Percentiles rank a stretch among this genome's conserved stretches.
These are phyloP conservation scores for Synaphobranchus kaupii DNA, from an alignment of 2,797 vertebrate genomes.

Conservation along the genomic window DNA sequence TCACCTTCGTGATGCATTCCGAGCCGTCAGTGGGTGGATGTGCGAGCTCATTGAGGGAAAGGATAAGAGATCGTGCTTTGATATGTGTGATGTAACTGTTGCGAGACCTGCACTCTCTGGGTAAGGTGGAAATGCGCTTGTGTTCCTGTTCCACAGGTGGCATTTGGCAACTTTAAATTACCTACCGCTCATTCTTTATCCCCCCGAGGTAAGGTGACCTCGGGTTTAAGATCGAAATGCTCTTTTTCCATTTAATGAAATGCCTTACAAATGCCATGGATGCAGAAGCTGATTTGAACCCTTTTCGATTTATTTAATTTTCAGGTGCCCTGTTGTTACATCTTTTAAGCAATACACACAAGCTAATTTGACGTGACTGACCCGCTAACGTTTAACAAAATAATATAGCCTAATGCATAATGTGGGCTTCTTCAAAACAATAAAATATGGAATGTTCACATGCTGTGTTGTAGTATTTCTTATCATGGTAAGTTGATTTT, in stretches of 20 bases:
- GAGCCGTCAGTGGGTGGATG: background rate
- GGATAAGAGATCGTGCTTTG: background rate
- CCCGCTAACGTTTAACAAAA: background rate
- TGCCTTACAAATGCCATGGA: background rate
- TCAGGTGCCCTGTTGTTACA: background rate
- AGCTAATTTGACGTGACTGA: background rate
- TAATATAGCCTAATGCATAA: too few species aligned
- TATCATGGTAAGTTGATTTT: constrained; percentile 1
- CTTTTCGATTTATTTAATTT: background rate
- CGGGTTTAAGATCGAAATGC: too few species aligned
- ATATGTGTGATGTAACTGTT: background rate
- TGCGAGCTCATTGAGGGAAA: background rate
- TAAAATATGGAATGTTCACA: background rate
- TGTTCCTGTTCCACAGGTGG: background rate
- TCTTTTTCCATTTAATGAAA: background rate
- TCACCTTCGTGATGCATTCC: background rate
- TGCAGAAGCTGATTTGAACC: background rate
- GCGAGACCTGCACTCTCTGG: background rate
- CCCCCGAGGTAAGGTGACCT: background rate
- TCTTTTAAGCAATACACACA: background rate
- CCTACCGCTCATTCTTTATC: background rate
- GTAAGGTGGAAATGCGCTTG: background rate
- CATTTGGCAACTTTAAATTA: background rate
- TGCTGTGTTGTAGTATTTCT: background rate
- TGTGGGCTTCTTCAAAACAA: too few species aligned